phyloP scores from a whole-genome alignment of 2,797 vertebrate species.

The Acrossocheilus fasciatus region DNA sequence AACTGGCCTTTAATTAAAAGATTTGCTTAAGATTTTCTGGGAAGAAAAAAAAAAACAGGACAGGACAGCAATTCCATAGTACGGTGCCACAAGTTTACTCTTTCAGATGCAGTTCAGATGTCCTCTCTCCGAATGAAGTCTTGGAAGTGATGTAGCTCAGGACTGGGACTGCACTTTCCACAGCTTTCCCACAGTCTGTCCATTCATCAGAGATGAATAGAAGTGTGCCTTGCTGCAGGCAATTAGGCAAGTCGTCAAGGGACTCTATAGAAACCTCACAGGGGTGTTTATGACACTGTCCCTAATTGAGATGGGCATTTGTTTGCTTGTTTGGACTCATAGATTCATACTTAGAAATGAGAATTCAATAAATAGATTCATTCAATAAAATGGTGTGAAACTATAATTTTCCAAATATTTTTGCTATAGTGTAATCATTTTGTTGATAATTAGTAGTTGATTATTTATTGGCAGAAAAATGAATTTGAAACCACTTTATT shows the following conservation, averaged over 20 bases:
- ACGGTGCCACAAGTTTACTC: not conserved
- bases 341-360: not conserved
- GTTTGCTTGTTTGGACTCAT: slow-evolving; percentile 19
- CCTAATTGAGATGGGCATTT: slow-evolving; percentile 30
- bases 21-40: not conserved
- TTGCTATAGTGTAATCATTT: not conserved
- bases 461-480: not conserved
- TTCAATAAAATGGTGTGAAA: not conserved
- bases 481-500: not conserved
- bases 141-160: not conserved
- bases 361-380: not conserved
- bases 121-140: not conserved
- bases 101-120: not conserved
- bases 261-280: slow-evolving; percentile 12
- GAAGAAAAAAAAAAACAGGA: not conserved
- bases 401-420: not conserved
- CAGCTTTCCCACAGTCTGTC: slow-evolving; percentile 60
- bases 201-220: slow-evolving; percentile 53
- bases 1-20: not conserved
- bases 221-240: slow-evolving; percentile 51
- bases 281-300: slow-evolving; percentile 27
- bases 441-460: not conserved
- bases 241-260: slow-evolving; percentile 31
- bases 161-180: slow-evolving; percentile 51
- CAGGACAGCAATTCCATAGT: not conserved